Conservation (phyloP, 2,888 invertebrate species). For the Drosophila histrio region DNA sequence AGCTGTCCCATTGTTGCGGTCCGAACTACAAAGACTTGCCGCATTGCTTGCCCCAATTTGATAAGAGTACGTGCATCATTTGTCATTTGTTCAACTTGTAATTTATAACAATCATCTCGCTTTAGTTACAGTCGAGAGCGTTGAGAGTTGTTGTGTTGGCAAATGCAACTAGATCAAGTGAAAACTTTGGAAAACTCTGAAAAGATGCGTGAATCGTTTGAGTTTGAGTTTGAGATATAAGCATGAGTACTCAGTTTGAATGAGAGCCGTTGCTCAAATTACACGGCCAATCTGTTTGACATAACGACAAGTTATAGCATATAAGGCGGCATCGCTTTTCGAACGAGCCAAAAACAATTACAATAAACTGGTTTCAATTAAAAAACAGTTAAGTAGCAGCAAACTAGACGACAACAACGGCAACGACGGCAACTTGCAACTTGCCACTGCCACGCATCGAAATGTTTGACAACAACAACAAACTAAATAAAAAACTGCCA, state of each 20-base stretch:
- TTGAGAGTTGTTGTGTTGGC: conserved; percentile 9
- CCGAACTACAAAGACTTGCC: conserved; percentile 27
- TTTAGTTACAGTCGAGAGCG: conserved; percentile 57
- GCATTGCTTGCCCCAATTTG: conserved; percentile 63
- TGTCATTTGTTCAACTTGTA: conserved; percentile 70
- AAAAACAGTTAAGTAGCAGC: conserved; percentile 73
- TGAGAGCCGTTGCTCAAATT: conserved; percentile 54
- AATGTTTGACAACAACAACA: conserved; percentile 4
- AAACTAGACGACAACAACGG: conserved; percentile 14
- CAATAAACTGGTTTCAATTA: conserved; percentile 75
- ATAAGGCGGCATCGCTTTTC: conserved; percentile 51
- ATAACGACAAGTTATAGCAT: conserved; percentile 69
- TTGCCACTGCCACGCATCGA: conserved; percentile 23
- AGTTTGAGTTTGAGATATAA: neutral
- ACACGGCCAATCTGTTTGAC: conserved; percentile 75
- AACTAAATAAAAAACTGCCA: conserved; percentile 44
- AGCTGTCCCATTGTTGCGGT: neutral
- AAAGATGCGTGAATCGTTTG: conserved; percentile 8
- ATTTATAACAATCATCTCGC: conserved; percentile 70
- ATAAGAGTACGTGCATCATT: conserved; percentile 64
- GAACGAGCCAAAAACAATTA: conserved; percentile 64
- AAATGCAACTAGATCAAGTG: conserved; percentile 66
- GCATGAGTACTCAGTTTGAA: conserved; percentile 7
- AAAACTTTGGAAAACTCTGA: conserved; percentile 47
- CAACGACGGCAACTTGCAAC: neutral